These are phyloP conservation scores for Pollenia amentaria DNA, from an alignment of 2,888 invertebrate genomes.

Conservation along the genomic window DNA sequence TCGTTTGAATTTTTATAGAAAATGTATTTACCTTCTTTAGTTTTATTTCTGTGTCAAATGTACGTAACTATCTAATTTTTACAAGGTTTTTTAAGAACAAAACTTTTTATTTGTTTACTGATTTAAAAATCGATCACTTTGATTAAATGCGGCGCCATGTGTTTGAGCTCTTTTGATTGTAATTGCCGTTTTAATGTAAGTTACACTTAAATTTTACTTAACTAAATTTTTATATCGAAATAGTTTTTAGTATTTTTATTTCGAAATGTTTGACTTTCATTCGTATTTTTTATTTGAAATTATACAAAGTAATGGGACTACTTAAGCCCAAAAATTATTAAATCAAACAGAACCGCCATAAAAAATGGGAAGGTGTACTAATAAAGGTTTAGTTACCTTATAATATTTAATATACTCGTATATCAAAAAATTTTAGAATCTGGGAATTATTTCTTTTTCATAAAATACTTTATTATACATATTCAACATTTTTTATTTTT, in stretches of 20 bases:
- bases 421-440: no score
- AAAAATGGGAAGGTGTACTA: conserved; percentile 40
- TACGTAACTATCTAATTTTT: not conserved
- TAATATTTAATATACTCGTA: no score
- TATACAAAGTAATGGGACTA: conserved; percentile 36
- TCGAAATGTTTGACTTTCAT: not conserved
- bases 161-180: conserved; percentile 30
- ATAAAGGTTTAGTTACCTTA: not conserved
- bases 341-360: conserved; percentile 37
- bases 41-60: no score
- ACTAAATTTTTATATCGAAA: not conserved
- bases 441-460: no score
- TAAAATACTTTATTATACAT: no score
- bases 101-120: not conserved
- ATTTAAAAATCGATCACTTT: conserved; percentile 51
- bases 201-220: not conserved
- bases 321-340: conserved; percentile 32
- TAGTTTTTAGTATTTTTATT: not conserved
- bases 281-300: conserved; percentile 35
- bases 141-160: conserved; percentile 48
- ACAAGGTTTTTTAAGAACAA: not conserved
- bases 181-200: conserved; percentile 45
- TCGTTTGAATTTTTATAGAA: not conserved
- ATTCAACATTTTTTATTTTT: no score
- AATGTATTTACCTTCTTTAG: no score